Conservation (phyloP, 1,140 invertebrate genomes). For the Xylocopa sonorina region DNA sequence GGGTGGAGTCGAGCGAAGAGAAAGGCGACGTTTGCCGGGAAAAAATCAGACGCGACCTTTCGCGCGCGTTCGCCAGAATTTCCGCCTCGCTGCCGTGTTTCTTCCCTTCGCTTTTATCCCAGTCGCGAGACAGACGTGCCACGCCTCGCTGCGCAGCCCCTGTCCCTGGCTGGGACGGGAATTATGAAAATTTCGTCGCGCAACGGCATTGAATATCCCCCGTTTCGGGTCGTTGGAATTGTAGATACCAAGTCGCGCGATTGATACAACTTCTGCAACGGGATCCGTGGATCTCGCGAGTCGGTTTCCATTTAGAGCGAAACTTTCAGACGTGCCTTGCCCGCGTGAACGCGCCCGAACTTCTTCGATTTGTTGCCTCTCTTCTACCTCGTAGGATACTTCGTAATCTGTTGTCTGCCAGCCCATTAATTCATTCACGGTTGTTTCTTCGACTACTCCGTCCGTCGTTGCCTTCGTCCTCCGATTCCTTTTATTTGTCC, state of each 20-base stretch:
- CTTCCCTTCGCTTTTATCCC: slow-evolving; percentile 5
- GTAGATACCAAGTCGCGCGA: neutral
- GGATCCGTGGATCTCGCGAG: neutral
- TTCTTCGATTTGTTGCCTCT: neutral
- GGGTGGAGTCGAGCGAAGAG: neutral
- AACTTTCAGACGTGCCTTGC: neutral
- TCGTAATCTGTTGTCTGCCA: neutral
- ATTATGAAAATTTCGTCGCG: slow-evolving; percentile 15
- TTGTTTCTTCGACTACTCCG: neutral
- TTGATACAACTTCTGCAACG: neutral
- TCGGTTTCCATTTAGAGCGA: neutral
- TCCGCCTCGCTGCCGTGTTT: slow-evolving; percentile 23
- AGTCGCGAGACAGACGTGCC: neutral
- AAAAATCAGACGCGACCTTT: slow-evolving; percentile 15
- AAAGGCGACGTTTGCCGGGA: neutral
- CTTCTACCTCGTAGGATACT: too few relatives aligned
- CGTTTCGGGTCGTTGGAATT: neutral
- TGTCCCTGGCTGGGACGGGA: neutral
- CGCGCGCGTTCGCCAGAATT: slow-evolving; percentile 23
- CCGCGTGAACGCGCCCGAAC: neutral
- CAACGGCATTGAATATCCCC: too few relatives aligned
- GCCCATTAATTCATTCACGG: neutral
- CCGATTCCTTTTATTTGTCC: neutral
- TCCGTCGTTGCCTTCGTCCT: too few relatives aligned
- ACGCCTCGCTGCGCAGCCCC: slow-evolving; percentile 24